A percentile compares a stretch with the other conserved stretches of the same genome.
Evolutionary conservation across 2,113 vertebrate genomes (phyloP).

Genomic region (Craseonycteris thonglongyai): DNA sequence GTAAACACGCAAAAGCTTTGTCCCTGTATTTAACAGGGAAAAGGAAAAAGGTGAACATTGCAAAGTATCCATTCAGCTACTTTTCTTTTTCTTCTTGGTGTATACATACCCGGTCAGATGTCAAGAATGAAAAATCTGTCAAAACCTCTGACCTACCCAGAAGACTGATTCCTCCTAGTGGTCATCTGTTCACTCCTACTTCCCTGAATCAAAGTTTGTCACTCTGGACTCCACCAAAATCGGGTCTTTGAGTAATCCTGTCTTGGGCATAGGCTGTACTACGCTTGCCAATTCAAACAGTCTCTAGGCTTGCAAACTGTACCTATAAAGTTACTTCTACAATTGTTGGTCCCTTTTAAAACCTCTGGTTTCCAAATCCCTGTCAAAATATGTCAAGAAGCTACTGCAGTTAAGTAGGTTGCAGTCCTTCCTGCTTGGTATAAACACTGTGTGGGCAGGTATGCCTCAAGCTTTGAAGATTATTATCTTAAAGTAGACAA

Average conservation of each 20-base stretch:
- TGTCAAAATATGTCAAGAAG: slow-evolving; percentile 44
- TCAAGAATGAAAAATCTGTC: not conserved
- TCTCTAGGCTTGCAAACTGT: slow-evolving; percentile 1
- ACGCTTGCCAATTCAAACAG: not conserved
- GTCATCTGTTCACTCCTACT: not conserved
- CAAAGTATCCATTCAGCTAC: not conserved
- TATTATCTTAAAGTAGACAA: slow-evolving; percentile 17
- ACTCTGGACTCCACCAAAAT: not conserved
- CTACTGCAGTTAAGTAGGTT: not conserved
- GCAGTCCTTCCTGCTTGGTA: slow-evolving; percentile 19
- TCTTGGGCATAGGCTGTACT: not conserved
- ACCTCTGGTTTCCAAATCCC: slow-evolving; percentile 33
- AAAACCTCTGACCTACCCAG: not conserved
- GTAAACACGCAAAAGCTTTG: slow-evolving; percentile 50
- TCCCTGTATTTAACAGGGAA: slow-evolving; percentile 36
- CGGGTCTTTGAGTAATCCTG: not conserved
- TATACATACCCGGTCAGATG: not conserved
- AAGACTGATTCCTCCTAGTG: not conserved
- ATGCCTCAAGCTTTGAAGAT: slow-evolving; percentile 10
- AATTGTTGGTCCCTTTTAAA: slow-evolving; percentile 27
- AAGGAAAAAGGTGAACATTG: slow-evolving; percentile 4
- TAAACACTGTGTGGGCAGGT: not conserved
- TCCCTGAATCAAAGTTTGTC: not conserved
- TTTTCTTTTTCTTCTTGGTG: not conserved
- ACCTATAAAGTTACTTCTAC: slow-evolving; percentile 17